A percentile compares a stretch with the other conserved stretches of the same genome.
Conservation (phyloP, 2,113 vertebrate species). For the Carollia perspicillata region DNA sequence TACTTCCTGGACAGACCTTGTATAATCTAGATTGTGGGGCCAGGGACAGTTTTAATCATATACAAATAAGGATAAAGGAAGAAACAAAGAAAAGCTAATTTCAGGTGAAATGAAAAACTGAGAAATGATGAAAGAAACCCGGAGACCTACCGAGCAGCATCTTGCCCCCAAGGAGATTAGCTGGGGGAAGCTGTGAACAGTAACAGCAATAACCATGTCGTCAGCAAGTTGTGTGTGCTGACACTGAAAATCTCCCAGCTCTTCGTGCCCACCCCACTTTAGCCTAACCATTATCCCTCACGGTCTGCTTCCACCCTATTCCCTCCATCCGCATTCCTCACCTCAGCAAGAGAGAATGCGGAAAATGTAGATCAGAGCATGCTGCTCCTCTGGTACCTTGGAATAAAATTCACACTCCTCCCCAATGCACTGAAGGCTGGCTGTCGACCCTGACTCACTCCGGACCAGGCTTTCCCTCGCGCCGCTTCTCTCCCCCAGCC, state of each 20-base stretch:
- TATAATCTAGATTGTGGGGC: background rate
- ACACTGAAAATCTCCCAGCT: background rate
- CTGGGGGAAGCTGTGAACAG: too few species aligned
- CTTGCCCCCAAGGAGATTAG: background rate
- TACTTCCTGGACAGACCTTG: too few species aligned
- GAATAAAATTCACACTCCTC: background rate
- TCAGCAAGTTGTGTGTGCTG: background rate
- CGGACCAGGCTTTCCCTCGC: background rate
- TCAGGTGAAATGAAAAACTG: background rate
- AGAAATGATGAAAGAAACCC: background rate
- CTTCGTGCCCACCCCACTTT: background rate
- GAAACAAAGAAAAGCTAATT: background rate
- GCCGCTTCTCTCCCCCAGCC: background rate
- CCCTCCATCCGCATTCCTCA: background rate
- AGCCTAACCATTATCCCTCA: fast-evolving
- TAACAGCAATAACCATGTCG: background rate
- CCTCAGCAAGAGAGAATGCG: background rate
- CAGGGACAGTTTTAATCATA: background rate
- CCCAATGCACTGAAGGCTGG: fast-evolving
- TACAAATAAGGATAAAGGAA: background rate
- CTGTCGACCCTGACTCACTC: fast-evolving
- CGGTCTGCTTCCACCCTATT: too few species aligned
- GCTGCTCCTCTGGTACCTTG: background rate
- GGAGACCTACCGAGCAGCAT: background rate
- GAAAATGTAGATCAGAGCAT: background rate